These are phyloP conservation scores for Argyrosomus japonicus DNA, from an alignment of 2,113 vertebrate genomes.

Conservation along the genomic window DNA sequence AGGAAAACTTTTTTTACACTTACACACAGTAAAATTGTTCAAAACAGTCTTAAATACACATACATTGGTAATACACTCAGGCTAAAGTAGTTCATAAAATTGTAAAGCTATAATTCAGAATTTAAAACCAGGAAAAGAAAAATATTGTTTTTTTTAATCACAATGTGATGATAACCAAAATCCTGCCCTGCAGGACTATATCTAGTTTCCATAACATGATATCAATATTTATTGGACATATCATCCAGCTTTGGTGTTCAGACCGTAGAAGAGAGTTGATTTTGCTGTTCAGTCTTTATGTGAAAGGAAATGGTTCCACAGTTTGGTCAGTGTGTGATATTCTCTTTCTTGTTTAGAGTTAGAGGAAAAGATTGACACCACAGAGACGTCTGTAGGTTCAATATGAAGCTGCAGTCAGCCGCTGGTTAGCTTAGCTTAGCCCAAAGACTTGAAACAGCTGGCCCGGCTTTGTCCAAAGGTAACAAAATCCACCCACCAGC, in stretches of 20 bases:
- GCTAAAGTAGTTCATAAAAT: neutral
- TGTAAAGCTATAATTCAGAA: neutral
- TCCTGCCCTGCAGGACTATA: neutral
- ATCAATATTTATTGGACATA: neutral
- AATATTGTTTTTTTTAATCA: neutral
- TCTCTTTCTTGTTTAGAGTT: neutral
- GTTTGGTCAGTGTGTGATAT: neutral
- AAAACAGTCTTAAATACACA: neutral
- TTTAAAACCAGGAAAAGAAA: neutral
- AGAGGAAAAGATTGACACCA: neutral
- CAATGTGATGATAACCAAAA: neutral
- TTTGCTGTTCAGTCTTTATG: neutral
- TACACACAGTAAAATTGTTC: neutral
- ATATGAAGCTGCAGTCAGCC: neutral
- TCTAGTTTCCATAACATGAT: neutral
- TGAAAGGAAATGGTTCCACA: neutral
- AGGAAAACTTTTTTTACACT: slow-evolving; percentile 5
- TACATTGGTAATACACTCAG: neutral
- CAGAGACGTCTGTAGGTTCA: neutral
- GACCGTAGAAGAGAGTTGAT: neutral
- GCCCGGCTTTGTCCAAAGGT: too few relatives aligned
- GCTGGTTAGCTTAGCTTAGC: slow-evolving; percentile 4
- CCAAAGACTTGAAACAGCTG: neutral
- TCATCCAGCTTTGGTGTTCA: neutral
- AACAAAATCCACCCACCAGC: too few relatives aligned